These are phyloP conservation scores for Chouioia cunea DNA, from an alignment of 2,888 invertebrate genomes.

Conservation along the genomic window DNA sequence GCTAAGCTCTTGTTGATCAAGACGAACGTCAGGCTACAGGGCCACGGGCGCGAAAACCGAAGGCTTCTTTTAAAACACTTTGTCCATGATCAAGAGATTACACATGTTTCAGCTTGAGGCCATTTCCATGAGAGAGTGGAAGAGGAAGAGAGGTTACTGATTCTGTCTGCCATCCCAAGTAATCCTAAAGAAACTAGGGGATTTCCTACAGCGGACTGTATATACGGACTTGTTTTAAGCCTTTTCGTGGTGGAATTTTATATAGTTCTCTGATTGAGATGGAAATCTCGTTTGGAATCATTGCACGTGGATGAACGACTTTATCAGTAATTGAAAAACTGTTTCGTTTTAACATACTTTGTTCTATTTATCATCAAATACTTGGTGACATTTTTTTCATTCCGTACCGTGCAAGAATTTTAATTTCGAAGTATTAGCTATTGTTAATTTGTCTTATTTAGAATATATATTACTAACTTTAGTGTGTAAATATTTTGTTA, in stretches of 20 bases:
- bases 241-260: constrained; percentile 3
- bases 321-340: constrained; percentile 28
- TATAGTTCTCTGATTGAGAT: neutral
- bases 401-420: neutral
- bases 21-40: constrained; percentile 30
- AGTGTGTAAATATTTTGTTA: too few relatives aligned
- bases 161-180: neutral
- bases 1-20: constrained; percentile 42
- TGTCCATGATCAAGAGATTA: constrained; percentile 26
- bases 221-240: neutral
- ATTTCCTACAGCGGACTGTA: neutral
- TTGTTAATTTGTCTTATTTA: too few relatives aligned
- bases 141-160: too few relatives aligned
- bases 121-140: neutral
- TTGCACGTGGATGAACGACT: constrained; percentile 7
- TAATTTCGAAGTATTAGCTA: too few relatives aligned
- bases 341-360: neutral
- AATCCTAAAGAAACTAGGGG: constrained; percentile 1
- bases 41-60: neutral
- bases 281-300: too few relatives aligned
- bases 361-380: neutral
- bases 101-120: constrained; percentile 29
- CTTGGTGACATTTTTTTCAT: neutral
- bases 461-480: too few relatives aligned
- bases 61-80: constrained; percentile 40